Conservation (phyloP, 2,888 invertebrate genomes). For the Craniophora ligustri region DNA sequence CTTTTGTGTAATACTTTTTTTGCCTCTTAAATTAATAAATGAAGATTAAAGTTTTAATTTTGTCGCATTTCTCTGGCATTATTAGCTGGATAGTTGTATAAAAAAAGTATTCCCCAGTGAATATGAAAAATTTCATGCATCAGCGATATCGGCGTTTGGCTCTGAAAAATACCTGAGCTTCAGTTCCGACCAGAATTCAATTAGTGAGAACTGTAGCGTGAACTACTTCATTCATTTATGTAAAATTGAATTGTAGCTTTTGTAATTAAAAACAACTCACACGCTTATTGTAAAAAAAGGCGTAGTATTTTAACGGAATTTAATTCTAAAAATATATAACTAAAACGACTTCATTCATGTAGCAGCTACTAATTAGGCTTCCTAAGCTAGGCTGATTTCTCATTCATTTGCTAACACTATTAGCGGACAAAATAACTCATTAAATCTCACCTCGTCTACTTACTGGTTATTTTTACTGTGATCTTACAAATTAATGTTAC, state of each 20-base stretch:
- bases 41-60: conserved; percentile 7
- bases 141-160: conserved; percentile 41
- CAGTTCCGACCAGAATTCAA: conserved; percentile 62
- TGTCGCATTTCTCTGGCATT: not conserved
- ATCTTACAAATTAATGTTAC: too few relatives aligned
- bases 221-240: conserved; percentile 51
- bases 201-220: conserved; percentile 68
- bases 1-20: not conserved
- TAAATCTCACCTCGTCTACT: too few relatives aligned
- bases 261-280: not conserved
- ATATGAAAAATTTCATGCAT: conserved; percentile 51
- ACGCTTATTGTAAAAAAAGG: too few relatives aligned
- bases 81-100: conserved; percentile 7
- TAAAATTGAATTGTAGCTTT: conserved; percentile 22
- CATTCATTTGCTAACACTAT: too few relatives aligned
- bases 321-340: too few relatives aligned
- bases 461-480: too few relatives aligned
- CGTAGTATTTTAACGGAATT: too few relatives aligned
- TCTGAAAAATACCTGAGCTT: conserved; percentile 52
- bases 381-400: too few relatives aligned
- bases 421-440: too few relatives aligned
- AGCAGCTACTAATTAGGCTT: too few relatives aligned
- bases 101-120: conserved; percentile 20
- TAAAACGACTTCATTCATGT: too few relatives aligned
- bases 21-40: not conserved